Evolutionary conservation across 1,140 invertebrate species (phyloP).

Genomic region (Radopholus similis): DNA sequence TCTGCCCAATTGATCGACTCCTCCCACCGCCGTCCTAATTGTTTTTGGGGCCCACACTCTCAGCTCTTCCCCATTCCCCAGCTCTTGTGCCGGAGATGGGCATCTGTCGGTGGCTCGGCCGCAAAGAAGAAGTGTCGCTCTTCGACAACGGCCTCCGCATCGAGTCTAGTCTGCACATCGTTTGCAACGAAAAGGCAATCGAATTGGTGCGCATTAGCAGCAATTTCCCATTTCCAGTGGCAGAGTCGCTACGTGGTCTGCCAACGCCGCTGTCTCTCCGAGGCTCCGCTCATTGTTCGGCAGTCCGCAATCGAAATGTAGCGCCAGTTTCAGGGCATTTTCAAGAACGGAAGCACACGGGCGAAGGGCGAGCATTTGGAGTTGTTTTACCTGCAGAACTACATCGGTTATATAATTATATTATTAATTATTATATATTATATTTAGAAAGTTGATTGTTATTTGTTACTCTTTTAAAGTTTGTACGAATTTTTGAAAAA

Average conservation of each 20-base stretch:
- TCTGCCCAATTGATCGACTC: too few species aligned
- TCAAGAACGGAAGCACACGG: conserved; percentile 37
- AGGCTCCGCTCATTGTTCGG: conserved; percentile 24
- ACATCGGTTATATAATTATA: too few species aligned
- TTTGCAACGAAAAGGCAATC: conserved; percentile 26
- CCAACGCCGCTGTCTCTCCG: conserved; percentile 27
- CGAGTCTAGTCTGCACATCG: conserved; percentile 26
- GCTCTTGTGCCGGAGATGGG: background rate
- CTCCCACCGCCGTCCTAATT: too few species aligned
- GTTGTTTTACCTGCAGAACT: conserved; percentile 41
- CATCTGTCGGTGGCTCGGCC: conserved; percentile 11
- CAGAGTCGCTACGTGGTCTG: conserved; percentile 37
- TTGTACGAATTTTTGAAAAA: too few species aligned
- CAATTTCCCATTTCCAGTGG: conserved; percentile 36
- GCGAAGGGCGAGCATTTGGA: conserved; percentile 38
- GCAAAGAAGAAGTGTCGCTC: conserved; percentile 27
- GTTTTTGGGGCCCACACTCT: too few species aligned
- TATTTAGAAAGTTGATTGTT: too few species aligned
- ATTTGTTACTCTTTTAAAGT: too few species aligned
- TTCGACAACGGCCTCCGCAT: conserved; percentile 34
- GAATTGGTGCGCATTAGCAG: background rate
- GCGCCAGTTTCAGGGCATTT: conserved; percentile 16
- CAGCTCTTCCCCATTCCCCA: too few species aligned
- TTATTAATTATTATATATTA: too few species aligned
- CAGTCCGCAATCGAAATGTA: background rate